Percentiles rank a stretch among this genome's conserved stretches.
These are phyloP conservation scores for Prolemur simus DNA, from an alignment of 2,113 vertebrate species.

Conservation along the genomic window DNA sequence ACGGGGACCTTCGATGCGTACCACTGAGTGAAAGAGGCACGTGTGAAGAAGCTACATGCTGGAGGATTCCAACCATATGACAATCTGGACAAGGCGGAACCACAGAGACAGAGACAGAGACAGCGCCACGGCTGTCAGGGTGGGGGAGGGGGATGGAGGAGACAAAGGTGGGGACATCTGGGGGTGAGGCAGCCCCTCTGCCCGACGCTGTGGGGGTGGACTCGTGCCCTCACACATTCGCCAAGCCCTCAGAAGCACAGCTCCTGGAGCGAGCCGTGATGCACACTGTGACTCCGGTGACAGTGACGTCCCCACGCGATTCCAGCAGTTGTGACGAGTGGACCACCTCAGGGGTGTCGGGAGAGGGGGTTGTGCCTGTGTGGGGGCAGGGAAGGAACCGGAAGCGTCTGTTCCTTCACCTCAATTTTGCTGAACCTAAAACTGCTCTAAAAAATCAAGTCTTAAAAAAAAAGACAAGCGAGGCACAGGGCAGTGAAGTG, in stretches of 20 bases:
- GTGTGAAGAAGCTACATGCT: not conserved
- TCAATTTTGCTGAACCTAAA: not conserved
- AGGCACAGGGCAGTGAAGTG: not conserved
- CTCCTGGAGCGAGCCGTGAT: no score
- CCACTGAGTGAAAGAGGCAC: accelerated
- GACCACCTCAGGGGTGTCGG: not conserved
- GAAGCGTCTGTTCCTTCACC: not conserved
- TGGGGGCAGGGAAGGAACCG: not conserved
- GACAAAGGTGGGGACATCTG: no score
- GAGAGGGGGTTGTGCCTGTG: accelerated
- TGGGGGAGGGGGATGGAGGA: not conserved
- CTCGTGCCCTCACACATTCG: not conserved
- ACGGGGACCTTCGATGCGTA: not conserved
- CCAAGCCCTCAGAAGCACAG: not conserved
- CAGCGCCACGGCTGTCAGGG: not conserved
- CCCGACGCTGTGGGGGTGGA: not conserved
- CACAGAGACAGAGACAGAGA: no score
- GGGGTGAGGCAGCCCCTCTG: not conserved
- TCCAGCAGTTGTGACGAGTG: not conserved
- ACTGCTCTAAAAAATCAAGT: not conserved
- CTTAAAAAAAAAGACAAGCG: not conserved
- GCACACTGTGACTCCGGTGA: not conserved
- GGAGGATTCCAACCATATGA: accelerated
- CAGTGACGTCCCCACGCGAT: not conserved
- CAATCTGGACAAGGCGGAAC: not conserved